Conservation (phyloP, 2,797 vertebrate species). For the Bradypodion ventrale region DNA sequence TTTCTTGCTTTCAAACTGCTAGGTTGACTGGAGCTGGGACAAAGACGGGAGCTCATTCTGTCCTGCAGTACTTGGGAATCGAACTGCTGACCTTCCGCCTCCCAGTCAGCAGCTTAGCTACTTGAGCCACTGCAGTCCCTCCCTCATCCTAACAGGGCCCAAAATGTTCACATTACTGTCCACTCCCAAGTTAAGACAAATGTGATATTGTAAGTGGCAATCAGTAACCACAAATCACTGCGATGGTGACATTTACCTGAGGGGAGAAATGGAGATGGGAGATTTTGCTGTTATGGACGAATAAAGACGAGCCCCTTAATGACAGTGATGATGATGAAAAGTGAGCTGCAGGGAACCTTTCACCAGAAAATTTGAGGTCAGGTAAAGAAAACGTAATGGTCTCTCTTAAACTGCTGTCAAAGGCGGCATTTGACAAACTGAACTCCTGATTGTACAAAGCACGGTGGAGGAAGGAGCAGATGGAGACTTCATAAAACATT, state of each 20-base stretch:
- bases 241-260: slow-evolving; percentile 20
- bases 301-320: slow-evolving; percentile 42
- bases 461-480: background rate
- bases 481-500: background rate
- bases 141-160: slow-evolving; percentile 32
- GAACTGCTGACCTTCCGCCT: too few relatives aligned
- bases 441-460: background rate
- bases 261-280: slow-evolving; percentile 41
- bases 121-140: too few relatives aligned
- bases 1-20: too few relatives aligned
- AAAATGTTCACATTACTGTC: slow-evolving; percentile 23
- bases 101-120: too few relatives aligned
- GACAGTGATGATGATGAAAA: slow-evolving; percentile 45
- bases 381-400: slow-evolving; percentile 39
- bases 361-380: slow-evolving; percentile 41
- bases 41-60: too few relatives aligned
- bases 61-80: too few relatives aligned
- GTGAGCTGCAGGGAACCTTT: slow-evolving; percentile 33
- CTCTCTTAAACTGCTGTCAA: slow-evolving; percentile 34
- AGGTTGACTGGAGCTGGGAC: too few relatives aligned
- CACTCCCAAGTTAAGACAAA: slow-evolving; percentile 30
- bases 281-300: slow-evolving; percentile 26
- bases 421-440: slow-evolving; percentile 32
- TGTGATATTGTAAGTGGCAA: slow-evolving; percentile 34
- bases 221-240: slow-evolving; percentile 21